These are phyloP conservation scores for Capreolus pygargus DNA, from an alignment of 2,113 vertebrate species.

Conservation along the genomic window DNA sequence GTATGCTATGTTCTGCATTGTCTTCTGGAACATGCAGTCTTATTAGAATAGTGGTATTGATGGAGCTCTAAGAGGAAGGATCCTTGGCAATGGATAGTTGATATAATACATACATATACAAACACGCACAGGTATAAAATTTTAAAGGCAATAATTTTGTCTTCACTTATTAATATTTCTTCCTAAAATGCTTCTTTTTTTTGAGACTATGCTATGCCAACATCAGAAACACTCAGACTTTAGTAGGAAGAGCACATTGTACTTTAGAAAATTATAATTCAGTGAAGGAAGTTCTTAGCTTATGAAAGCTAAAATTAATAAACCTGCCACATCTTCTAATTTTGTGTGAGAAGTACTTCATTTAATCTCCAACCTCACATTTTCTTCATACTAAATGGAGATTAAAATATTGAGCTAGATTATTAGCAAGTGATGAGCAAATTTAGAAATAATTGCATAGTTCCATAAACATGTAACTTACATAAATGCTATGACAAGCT, in stretches of 20 bases:
- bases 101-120: neutral
- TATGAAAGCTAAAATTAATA: neutral
- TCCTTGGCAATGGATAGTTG: neutral
- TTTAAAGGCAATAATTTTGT: neutral
- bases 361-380: neutral
- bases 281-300: neutral
- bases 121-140: neutral
- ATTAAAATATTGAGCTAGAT: neutral
- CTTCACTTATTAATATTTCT: neutral
- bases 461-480: neutral
- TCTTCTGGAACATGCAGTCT: neutral
- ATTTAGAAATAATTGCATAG: neutral
- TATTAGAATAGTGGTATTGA: neutral
- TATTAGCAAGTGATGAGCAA: constrained; percentile 4
- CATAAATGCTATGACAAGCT: neutral
- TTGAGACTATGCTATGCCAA: neutral
- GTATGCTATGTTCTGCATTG: neutral
- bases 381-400: neutral
- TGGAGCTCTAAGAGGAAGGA: neutral
- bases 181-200: neutral
- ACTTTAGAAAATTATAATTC: neutral
- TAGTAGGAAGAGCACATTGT: neutral
- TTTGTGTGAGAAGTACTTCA: neutral
- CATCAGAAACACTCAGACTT: neutral
- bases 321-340: neutral